A percentile compares a stretch with the other conserved stretches of the same genome.
Evolutionary conservation across 1,140 invertebrate genomes (phyloP).

Genomic region (Leptinotarsa undecemlineata): DNA sequence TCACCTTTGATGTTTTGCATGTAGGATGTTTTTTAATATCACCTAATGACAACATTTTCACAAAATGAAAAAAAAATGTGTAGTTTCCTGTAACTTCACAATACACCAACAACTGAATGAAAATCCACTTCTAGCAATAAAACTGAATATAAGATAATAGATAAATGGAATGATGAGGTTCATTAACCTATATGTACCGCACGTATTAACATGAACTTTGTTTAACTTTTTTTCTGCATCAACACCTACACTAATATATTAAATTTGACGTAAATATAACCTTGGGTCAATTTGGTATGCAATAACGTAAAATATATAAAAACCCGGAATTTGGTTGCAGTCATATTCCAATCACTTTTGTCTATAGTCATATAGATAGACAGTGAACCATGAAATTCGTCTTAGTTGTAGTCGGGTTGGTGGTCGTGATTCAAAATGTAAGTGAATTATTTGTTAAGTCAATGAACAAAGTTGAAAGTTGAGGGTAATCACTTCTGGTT

Average conservation of each 20-base stretch:
- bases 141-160: too few species aligned
- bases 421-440: conserved; percentile 14
- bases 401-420: conserved; percentile 15
- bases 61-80: too few species aligned
- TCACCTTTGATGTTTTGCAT: too few species aligned
- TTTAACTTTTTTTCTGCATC: conserved; percentile 9
- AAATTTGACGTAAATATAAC: conserved; percentile 16
- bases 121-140: too few species aligned
- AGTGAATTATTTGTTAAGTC: neutral
- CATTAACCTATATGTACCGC: conserved; percentile 10
- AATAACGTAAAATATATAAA: conserved; percentile 24
- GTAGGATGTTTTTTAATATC: too few species aligned
- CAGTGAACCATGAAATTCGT: conserved; percentile 19
- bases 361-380: conserved; percentile 22
- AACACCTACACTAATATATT: neutral
- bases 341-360: conserved; percentile 17
- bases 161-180: neutral
- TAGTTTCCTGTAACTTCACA: too few species aligned
- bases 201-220: conserved; percentile 7
- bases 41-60: too few species aligned
- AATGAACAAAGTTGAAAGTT: too few species aligned
- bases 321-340: conserved; percentile 1
- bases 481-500: too few species aligned
- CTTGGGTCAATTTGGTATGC: neutral
- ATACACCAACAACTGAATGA: too few species aligned